A percentile compares a stretch with the other conserved stretches of the same genome.
These are phyloP conservation scores for Phthorimaea operculella DNA, from an alignment of 1,140 invertebrate species.

Conservation along the genomic window DNA sequence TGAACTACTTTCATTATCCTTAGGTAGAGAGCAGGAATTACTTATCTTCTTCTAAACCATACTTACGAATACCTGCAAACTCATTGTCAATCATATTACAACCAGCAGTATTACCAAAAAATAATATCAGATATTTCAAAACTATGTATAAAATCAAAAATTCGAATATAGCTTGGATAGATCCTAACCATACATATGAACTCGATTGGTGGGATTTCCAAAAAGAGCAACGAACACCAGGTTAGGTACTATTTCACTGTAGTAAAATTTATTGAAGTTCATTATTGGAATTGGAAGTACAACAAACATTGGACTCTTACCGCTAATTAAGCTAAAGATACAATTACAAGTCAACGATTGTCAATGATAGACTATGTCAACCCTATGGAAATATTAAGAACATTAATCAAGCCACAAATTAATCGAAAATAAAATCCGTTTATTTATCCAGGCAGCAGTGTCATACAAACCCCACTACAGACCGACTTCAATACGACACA, in stretches of 20 bases:
- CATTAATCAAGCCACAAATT: constrained; percentile 13
- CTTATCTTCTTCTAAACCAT: background rate
- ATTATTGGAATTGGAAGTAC: constrained; percentile 25
- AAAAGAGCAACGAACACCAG: background rate
- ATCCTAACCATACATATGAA: background rate
- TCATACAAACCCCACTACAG: constrained; percentile 36
- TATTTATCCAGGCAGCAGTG: constrained; percentile 30
- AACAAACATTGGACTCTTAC: constrained; percentile 37
- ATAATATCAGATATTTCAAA: no score
- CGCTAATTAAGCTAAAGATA: constrained; percentile 30
- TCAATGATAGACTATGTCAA: constrained; percentile 25
- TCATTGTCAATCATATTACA: background rate
- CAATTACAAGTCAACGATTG: constrained; percentile 25
- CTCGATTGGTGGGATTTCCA: background rate
- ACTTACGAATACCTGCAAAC: background rate
- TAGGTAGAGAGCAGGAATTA: no score
- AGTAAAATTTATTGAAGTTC: constrained; percentile 19
- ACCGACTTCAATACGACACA: constrained; percentile 53
- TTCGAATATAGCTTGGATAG: no score
- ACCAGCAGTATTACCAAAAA: background rate
- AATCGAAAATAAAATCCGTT: constrained; percentile 45
- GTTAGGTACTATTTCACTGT: constrained; percentile 6
- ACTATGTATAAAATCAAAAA: no score
- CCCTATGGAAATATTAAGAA: constrained; percentile 17
- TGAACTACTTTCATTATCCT: no score